Evolutionary conservation across 2,888 invertebrate species (phyloP).

Genomic region (Zaprionus bogoriensis): DNA sequence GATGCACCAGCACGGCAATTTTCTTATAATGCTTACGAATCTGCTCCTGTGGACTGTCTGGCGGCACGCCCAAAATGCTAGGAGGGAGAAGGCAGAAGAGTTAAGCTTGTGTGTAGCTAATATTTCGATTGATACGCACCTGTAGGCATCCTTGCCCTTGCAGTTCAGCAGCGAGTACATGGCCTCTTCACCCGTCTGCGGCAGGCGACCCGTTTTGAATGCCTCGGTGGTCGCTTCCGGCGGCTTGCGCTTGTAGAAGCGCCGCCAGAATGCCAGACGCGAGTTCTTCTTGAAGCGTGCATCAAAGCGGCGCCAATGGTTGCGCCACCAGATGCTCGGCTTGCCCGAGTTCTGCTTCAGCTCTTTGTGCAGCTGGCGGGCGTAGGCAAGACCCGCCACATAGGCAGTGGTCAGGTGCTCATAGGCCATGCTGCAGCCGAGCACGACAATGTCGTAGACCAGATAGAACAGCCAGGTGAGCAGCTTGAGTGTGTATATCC

Average conservation of each 20-base stretch:
- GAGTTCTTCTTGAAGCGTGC: conserved; percentile 81
- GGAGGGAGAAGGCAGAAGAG: conserved; percentile 24
- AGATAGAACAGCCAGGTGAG: conserved; percentile 91
- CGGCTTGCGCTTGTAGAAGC: conserved; percentile 82
- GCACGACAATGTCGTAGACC: conserved; percentile 90
- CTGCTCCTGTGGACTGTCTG: conserved; percentile 95
- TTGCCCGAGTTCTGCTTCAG: conserved; percentile 81
- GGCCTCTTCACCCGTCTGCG: conserved; percentile 96
- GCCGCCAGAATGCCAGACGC: conserved; percentile 82
- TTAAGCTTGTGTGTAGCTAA: background rate
- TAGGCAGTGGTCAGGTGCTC: conserved; percentile 77
- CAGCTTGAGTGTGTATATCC: conserved; percentile 85
- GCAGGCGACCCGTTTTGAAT: conserved; percentile 85
- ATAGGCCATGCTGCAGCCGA: conserved; percentile 85
- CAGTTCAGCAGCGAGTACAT: conserved; percentile 96
- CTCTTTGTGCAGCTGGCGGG: conserved; percentile 78
- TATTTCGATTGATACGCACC: conserved; percentile 83
- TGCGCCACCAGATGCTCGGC: conserved; percentile 81
- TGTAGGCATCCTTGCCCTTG: conserved; percentile 98
- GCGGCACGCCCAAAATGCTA: conserved; percentile 93
- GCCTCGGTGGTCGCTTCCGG: conserved; percentile 79
- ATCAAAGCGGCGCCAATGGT: conserved; percentile 80
- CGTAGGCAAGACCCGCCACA: conserved; percentile 67
- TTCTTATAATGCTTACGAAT: conserved; percentile 96
- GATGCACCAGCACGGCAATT: conserved; percentile 97